These are phyloP conservation scores for Nysson spinosus DNA, from an alignment of 2,888 invertebrate species.

Conservation along the genomic window DNA sequence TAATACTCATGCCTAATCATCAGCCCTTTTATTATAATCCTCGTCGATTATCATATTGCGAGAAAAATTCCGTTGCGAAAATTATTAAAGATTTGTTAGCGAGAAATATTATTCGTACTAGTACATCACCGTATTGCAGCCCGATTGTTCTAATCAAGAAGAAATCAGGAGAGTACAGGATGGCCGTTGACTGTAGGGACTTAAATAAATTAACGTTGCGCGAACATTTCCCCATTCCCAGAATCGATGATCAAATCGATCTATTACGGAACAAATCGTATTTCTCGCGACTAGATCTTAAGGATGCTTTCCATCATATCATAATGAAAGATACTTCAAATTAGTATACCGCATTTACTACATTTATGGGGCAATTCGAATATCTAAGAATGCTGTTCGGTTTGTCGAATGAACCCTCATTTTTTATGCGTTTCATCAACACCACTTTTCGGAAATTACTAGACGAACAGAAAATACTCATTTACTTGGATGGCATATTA, in stretches of 20 bases:
- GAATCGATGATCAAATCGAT: conserved; percentile 11
- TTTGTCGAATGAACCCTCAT: neutral
- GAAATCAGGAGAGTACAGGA: conserved; percentile 6
- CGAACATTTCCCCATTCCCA: conserved; percentile 11
- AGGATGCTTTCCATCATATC: conserved; percentile 12
- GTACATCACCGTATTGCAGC: conserved; percentile 7
- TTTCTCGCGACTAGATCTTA: conserved; percentile 8
- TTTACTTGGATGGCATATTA: conserved; percentile 6
- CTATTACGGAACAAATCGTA: neutral
- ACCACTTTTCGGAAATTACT: neutral
- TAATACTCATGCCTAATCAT: neutral
- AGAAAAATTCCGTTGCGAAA: neutral
- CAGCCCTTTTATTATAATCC: conserved; percentile 14
- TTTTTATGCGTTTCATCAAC: neutral
- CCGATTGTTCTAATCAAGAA: conserved; percentile 10
- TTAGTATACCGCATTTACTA: conserved; percentile 7
- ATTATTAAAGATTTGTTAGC: conserved; percentile 4
- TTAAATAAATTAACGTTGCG: conserved; percentile 3
- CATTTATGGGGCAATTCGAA: conserved; percentile 11
- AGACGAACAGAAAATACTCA: neutral
- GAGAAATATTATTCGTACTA: neutral
- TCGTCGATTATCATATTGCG: conserved; percentile 3
- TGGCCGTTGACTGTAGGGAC: conserved; percentile 7
- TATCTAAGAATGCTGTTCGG: conserved; percentile 18
- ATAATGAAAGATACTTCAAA: neutral